phyloP scores from a whole-genome alignment of 2,113 vertebrate species.

The Desmodus rotundus region DNA sequence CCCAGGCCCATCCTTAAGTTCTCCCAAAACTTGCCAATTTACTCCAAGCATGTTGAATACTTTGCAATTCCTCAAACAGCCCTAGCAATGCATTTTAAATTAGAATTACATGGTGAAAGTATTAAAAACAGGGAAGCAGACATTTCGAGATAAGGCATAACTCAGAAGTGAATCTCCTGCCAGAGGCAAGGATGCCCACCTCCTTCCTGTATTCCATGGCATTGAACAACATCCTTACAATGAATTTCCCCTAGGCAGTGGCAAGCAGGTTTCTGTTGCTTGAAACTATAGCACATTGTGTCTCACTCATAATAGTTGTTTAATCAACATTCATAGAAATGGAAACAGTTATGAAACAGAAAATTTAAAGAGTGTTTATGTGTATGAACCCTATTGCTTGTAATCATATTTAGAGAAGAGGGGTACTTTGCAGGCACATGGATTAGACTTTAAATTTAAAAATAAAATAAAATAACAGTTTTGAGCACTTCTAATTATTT shows the following conservation, averaged over 20 bases:
- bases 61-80: neutral
- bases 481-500: neutral
- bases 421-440: neutral
- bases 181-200: neutral
- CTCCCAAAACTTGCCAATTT: neutral
- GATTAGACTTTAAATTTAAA: neutral
- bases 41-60: neutral
- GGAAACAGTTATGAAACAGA: neutral
- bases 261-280: neutral
- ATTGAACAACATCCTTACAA: neutral
- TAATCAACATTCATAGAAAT: neutral
- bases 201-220: neutral
- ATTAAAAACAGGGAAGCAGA: neutral
- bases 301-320: neutral
- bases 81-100: neutral
- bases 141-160: neutral
- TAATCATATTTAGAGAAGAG: neutral
- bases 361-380: neutral
- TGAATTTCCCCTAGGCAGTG: neutral
- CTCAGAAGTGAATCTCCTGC: neutral
- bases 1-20: neutral
- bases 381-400: neutral
- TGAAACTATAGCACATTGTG: neutral
- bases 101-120: neutral
- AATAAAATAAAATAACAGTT: neutral